Base-by-base conservation (phyloP, 2,888 invertebrate species). In the Drosophila putrida region DNA sequence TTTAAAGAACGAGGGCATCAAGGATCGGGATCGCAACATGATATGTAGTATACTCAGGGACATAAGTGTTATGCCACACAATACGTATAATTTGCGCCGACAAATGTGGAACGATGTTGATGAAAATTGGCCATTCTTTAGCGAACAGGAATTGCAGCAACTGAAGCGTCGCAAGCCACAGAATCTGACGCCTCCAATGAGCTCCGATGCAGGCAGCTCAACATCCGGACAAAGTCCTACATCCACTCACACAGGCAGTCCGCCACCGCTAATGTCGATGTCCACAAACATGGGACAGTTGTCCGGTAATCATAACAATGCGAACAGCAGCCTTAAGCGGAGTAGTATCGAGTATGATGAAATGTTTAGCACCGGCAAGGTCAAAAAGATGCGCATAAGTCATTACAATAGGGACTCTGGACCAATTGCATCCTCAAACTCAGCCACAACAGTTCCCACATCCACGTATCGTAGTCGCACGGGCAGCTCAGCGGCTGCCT, bases 81-180 rank as follows among this genome's bases (percentile, higher is more conserved):
- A 98, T 93, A 96, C 96, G 91, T 98, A 96, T 93, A 96, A 96
- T 91, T 94, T 98, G 92, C 95, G 96, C 88, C 96, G 96, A 90
- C 95, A 96, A 90, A 94, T 96, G 90, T 98, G 98, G 97, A 97
- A 96, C 91, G 98, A 98, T 92, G 97, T 98, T 78, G 96, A 97
- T 88, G 97, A 97, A 90, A 96, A 97, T 91, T 98, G 98, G 98
- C 97, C 97, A 71, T 98, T 96, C 93, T 98, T 98, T 92, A 95
- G 96, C 20, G 98, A 98, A 88, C 96, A 97, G 90, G 98, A 98
- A 92, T 95, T 95, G 92, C 96, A 96, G 91, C 95, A 96, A 93
- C 94, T 98, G 91, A 98, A 97, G 94, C 95, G 96, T 92, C 96
- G 96, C 91, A 97, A 97, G 94, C 97, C 97, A 90, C 96, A 97